Conservation (phyloP, 2,797 vertebrate genomes). For the Anabacerthia variegaticeps region DNA sequence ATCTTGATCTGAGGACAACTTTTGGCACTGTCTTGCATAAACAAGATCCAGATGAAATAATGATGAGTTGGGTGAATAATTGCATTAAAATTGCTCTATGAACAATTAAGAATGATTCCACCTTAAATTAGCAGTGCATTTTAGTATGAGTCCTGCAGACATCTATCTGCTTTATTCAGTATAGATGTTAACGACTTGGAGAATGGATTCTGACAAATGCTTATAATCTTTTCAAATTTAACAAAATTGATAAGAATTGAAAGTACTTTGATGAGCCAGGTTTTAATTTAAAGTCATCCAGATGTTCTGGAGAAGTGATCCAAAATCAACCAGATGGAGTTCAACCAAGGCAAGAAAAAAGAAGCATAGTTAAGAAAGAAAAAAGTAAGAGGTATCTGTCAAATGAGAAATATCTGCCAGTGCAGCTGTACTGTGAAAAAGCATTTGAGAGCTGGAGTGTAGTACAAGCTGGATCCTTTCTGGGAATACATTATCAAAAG, state of each 20-base stretch:
- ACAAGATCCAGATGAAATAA: neutral
- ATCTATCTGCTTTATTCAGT: neutral
- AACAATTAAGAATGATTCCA: neutral
- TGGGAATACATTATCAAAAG: neutral
- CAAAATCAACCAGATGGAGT: neutral
- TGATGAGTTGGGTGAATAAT: neutral
- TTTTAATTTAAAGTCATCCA: neutral
- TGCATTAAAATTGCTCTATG: neutral
- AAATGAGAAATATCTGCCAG: slow-evolving; percentile 9
- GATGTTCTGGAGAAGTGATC: neutral
- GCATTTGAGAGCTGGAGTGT: neutral
- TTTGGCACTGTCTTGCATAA: neutral
- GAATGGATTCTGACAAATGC: neutral
- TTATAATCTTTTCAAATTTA: neutral
- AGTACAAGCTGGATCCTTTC: neutral
- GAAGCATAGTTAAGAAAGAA: neutral
- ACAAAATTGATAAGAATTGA: neutral
- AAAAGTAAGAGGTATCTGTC: neutral
- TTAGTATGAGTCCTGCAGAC: neutral
- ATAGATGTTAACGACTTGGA: neutral
- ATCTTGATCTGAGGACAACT: neutral
- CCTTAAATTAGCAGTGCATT: neutral
- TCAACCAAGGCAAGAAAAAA: neutral
- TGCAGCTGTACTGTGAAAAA: slow-evolving; percentile 31
- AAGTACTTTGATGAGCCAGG: neutral